Evolutionary conservation across 2,113 vertebrate genomes (phyloP), one percentile per base, ranked within the genome.

Genomic region (Paramisgurnus dabryanus): DNA sequence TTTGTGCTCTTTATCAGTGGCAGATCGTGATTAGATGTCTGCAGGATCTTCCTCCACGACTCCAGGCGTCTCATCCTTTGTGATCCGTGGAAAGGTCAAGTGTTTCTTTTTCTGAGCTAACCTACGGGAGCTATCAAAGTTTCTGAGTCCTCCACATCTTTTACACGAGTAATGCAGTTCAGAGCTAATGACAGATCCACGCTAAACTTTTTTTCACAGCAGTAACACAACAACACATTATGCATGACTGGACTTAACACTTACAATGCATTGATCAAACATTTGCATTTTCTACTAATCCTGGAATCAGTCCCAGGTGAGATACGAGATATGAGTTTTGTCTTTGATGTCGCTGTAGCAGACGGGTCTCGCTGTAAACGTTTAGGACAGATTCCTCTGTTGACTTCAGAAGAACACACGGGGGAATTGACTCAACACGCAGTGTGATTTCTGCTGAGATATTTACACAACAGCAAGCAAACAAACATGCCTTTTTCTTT

Each of bases 291-390:
- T 7, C 45, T 34, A 34, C 27, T 34, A 34, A 34, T 34, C 27
- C 27, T 34, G 27, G 27, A 34, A 34, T 34, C 27, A 34, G 27
- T 34, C 27, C 27, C 27, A 3, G 27, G 27, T 34, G 27, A 34
- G 27, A 34, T 34, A 34, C 3, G 27, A 34, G 3, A 34, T 34
- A 34, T 34, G 27, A 34, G 3, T 34, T 34, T 34, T 71, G 50
- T 13, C 57, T 70, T 77, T 82, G 84, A 86, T 85, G 85, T 80
- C n/a, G 67, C 58, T 50, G 27, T 82, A 80, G 75, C 72, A 83
- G 64, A 50, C 55, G 0, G 78, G 57, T 49, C 70, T 63, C 43
- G 76, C 83, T 77, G 80, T 75, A 73, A 78, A n/a, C 76, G 77
- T 73, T 85, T 55, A 49, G 73, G 7, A 81, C 68, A 39, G 18